Percentiles rank a stretch among this genome's conserved stretches.
Conservation (phyloP, 2,888 invertebrate species). For the Stenodema calcarata region DNA sequence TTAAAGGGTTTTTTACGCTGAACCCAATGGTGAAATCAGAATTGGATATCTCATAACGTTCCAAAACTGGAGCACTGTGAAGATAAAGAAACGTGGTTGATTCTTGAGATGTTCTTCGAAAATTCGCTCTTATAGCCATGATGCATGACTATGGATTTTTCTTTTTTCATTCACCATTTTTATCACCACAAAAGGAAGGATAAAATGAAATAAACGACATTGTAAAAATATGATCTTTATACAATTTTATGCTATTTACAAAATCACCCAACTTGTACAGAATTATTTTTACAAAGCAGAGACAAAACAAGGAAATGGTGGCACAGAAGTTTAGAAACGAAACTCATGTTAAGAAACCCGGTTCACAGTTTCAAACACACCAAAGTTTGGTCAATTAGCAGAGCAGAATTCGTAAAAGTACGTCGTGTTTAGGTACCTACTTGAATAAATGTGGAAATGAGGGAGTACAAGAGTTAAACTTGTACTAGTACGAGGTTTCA, state of each 20-base stretch:
- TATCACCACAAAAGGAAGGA: not conserved
- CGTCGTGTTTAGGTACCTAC: not conserved
- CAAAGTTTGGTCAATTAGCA: not conserved
- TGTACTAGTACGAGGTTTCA: too few species aligned
- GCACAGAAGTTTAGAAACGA: not conserved
- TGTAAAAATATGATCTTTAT: conserved; percentile 38
- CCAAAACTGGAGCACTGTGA: too few species aligned
- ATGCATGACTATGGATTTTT: too few species aligned
- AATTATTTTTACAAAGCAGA: not conserved
- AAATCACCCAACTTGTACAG: not conserved
- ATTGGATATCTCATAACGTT: too few species aligned
- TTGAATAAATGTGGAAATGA: too few species aligned
- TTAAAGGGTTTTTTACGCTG: too few species aligned
- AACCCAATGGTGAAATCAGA: too few species aligned
- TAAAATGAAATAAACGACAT: not conserved
- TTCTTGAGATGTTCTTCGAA: too few species aligned
- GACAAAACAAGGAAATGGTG: not conserved
- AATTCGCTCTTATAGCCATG: too few species aligned
- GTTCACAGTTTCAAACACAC: not conserved
- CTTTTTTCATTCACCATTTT: too few species aligned
- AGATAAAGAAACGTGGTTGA: too few species aligned
- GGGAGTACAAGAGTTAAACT: too few species aligned
- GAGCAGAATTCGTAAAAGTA: not conserved
- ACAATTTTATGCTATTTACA: conserved; percentile 37
- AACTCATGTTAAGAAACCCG: not conserved